Evolutionary conservation across 2,888 invertebrate species (phyloP).

Genomic region (Polydrusus tereticollis): DNA sequence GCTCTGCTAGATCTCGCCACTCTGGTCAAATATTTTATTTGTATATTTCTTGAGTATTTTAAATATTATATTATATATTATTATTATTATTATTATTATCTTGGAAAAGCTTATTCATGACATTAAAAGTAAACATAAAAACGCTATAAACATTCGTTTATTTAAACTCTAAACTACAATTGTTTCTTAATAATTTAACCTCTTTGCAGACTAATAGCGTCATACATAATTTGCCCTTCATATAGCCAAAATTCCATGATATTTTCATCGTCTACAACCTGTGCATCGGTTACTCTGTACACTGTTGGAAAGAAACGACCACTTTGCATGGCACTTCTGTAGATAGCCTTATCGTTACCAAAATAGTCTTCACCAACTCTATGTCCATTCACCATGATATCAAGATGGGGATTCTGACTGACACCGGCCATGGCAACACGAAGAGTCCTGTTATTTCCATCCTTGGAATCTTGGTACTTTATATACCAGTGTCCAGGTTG

Average conservation of each 20-base stretch:
- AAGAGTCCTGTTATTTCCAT: conserved; percentile 26
- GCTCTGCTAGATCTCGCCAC: too few relatives aligned
- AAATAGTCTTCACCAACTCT: background rate
- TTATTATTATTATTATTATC: too few relatives aligned
- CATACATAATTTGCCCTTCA: conserved; percentile 17
- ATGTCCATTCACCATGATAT: conserved; percentile 10
- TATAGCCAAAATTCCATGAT: background rate
- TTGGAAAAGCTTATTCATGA: too few relatives aligned
- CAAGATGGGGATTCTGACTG: conserved; percentile 21
- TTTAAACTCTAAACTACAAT: too few relatives aligned
- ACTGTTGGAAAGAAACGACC: conserved; percentile 1
- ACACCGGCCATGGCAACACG: conserved; percentile 32
- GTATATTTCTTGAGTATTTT: too few relatives aligned
- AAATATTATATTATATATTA: too few relatives aligned
- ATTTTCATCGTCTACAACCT: conserved; percentile 9
- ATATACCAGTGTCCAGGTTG: conserved; percentile 32
- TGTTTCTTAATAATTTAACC: background rate
- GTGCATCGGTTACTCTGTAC: background rate
- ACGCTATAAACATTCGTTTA: too few relatives aligned
- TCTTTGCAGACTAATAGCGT: conserved; percentile 15
- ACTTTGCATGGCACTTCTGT: conserved; percentile 37
- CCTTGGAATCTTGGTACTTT: conserved; percentile 22
- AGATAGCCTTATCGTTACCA: conserved; percentile 28
- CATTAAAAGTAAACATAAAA: too few relatives aligned
- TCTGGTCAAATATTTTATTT: too few relatives aligned